Conservation (phyloP, 2,888 invertebrate genomes). For the Aphodius granarius region DNA sequence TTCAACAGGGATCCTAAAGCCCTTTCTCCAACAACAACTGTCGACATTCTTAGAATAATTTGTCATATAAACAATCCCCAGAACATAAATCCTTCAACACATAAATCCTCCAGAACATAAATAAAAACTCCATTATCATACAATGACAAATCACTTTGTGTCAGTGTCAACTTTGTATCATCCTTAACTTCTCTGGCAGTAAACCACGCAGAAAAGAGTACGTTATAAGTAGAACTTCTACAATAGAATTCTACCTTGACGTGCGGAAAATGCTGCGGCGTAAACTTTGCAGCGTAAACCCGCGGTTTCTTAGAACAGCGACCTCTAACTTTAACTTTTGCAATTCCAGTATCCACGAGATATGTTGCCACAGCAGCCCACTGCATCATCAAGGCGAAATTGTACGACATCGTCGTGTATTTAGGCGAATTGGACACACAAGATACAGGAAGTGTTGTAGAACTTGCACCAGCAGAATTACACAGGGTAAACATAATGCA, state of each 20-base stretch:
- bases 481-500: no score
- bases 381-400: conserved; percentile 75
- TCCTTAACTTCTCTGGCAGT: neutral
- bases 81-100: neutral
- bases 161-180: no score
- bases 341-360: conserved; percentile 63
- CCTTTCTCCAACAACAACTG: neutral
- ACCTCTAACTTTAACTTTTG: neutral
- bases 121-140: neutral
- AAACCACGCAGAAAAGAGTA: neutral
- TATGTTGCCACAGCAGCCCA: conserved; percentile 82
- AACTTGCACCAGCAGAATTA: conserved; percentile 66
- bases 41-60: neutral
- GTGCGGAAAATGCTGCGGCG: neutral
- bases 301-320: neutral
- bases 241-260: no score
- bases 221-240: neutral
- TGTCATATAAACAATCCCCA: neutral
- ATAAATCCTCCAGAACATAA: neutral
- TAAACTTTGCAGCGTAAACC: neutral
- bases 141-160: neutral
- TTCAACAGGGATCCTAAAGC: no score
- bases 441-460: conserved; percentile 63
- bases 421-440: conserved; percentile 81
- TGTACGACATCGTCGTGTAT: conserved; percentile 75